Percentiles rank a stretch among this genome's conserved stretches.
Conservation (phyloP, 2,888 invertebrate genomes). For the Cyclophora punctaria region DNA sequence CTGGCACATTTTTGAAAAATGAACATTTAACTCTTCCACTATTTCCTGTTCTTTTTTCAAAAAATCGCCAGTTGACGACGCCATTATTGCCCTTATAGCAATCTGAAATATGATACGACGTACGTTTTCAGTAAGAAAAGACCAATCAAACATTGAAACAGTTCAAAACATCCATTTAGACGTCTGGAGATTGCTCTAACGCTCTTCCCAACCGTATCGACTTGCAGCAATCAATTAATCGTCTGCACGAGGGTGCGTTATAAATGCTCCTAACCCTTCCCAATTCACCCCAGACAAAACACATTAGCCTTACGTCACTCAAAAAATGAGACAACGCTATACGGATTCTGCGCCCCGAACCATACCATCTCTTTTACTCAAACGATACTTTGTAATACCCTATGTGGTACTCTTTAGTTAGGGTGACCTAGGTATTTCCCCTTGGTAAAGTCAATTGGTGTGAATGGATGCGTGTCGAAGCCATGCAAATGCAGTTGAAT, state of each 20-base stretch:
- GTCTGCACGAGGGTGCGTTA: slow-evolving; percentile 15
- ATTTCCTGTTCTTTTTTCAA: no score
- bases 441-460: slow-evolving; percentile 24
- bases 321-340: background rate
- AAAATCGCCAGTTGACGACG: no score
- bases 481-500: slow-evolving; percentile 33
- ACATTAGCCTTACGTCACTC: slow-evolving; percentile 10
- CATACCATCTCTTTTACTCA: no score
- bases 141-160: no score
- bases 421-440: slow-evolving; percentile 43
- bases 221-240: slow-evolving; percentile 14
- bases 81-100: no score
- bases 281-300: slow-evolving; percentile 5
- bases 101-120: no score
- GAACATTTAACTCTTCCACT: no score
- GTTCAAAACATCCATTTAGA: slow-evolving; percentile 17
- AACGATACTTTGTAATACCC: background rate
- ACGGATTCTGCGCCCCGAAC: slow-evolving; percentile 19
- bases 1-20: no score
- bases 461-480: slow-evolving; percentile 34
- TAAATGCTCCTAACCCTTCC: slow-evolving; percentile 9
- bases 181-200: slow-evolving; percentile 20
- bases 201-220: slow-evolving; percentile 6
- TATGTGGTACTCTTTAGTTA: slow-evolving; percentile 25
- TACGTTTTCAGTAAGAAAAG: no score